These are phyloP conservation scores for Masnerella sp. DNA, from an alignment of 2,888 invertebrate species.

Conservation along the genomic window DNA sequence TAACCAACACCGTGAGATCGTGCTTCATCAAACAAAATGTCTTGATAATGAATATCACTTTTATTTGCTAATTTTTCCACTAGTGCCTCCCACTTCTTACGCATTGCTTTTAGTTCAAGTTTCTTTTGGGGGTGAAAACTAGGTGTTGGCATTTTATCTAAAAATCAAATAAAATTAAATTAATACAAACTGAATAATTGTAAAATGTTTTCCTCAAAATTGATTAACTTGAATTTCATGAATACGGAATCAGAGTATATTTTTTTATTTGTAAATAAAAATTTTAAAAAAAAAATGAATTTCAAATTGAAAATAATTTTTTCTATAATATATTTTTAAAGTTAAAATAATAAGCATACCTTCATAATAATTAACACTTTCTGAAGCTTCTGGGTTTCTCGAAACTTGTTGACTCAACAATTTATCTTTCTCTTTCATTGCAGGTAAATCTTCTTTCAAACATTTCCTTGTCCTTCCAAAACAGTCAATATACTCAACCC, in stretches of 20 bases:
- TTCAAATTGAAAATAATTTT: too few relatives aligned
- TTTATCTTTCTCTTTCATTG: conserved; percentile 83
- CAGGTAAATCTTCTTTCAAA: conserved; percentile 85
- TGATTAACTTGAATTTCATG: too few relatives aligned
- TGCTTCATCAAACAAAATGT: conserved; percentile 94
- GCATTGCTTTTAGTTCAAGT: conserved; percentile 81
- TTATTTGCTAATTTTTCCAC: conserved; percentile 86
- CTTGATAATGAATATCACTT: conserved; percentile 92
- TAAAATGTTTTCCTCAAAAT: too few relatives aligned
- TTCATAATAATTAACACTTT: conserved; percentile 32
- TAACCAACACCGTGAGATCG: conserved; percentile 95
- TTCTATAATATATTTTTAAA: too few relatives aligned
- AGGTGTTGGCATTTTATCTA: conserved; percentile 17
- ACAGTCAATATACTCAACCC: conserved; percentile 94
- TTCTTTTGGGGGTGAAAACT: too few relatives aligned
- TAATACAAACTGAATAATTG: too few relatives aligned
- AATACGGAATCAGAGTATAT: too few relatives aligned
- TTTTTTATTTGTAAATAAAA: too few relatives aligned
- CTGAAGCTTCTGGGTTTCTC: conserved; percentile 39
- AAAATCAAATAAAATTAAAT: too few relatives aligned
- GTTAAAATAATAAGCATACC: too few relatives aligned
- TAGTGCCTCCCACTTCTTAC: conserved; percentile 93
- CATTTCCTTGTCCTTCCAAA: conserved; percentile 93
- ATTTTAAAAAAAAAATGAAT: too few relatives aligned
- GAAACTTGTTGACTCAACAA: conserved; percentile 68